phyloP scores from a whole-genome alignment of 1,140 invertebrate genomes.

The Anastrepha obliqua region DNA sequence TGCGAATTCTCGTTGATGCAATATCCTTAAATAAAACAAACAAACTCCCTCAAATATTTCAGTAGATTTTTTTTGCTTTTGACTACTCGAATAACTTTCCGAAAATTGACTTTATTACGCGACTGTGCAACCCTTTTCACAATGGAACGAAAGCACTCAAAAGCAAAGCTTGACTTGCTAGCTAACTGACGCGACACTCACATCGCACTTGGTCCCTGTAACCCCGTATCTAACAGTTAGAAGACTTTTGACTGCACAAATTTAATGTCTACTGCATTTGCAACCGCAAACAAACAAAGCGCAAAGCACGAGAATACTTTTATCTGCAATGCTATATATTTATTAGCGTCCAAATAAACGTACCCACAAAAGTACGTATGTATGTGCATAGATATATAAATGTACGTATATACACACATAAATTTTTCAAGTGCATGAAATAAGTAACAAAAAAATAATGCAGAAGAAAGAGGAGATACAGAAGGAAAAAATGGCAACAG shows the following conservation, averaged over 20 bases:
- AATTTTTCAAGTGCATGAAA: constrained; percentile 37
- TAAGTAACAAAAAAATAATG: constrained; percentile 41
- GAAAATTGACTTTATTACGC: neutral
- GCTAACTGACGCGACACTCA: constrained; percentile 1
- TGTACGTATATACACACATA: neutral
- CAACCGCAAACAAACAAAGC: constrained; percentile 19
- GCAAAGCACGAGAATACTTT: neutral
- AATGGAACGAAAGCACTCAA: neutral
- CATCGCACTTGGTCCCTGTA: neutral
- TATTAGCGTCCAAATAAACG: neutral
- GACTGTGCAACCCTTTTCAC: neutral
- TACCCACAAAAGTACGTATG: neutral
- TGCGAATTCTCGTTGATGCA: no score
- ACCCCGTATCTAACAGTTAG: neutral
- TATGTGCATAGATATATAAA: neutral
- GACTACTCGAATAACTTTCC: neutral
- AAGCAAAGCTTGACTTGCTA: neutral
- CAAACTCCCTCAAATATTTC: no score
- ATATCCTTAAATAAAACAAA: no score
- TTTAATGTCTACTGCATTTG: constrained; percentile 41
- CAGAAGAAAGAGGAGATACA: neutral
- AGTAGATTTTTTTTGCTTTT: no score
- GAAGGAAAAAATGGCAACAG: neutral
- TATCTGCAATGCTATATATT: constrained; percentile 24
- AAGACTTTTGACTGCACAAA: neutral